These are phyloP conservation scores for Aphidoletes aphidimyza DNA, from an alignment of 2,888 invertebrate species.

Conservation along the genomic window DNA sequence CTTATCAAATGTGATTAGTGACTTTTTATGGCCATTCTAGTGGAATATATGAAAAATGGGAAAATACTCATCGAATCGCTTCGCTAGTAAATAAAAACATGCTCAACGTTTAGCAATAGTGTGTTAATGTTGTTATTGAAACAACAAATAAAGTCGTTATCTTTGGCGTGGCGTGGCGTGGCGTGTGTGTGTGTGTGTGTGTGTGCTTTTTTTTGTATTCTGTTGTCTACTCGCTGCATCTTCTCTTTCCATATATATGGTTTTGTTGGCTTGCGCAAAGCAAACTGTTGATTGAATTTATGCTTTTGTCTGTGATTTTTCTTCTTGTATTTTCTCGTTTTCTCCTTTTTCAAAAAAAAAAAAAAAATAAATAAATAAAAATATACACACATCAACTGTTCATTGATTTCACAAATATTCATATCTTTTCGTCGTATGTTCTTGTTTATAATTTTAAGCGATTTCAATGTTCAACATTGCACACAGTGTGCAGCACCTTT, in stretches of 20 bases:
- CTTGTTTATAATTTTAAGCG: background rate
- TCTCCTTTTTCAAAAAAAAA: background rate
- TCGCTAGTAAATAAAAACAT: background rate
- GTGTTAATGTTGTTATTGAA: conserved; percentile 26
- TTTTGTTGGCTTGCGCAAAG: background rate
- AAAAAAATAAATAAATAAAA: no score
- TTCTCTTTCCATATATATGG: background rate
- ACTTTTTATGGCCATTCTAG: background rate
- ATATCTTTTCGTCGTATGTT: background rate
- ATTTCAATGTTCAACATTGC: background rate
- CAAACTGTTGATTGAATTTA: conserved; percentile 48
- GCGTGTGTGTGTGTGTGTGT: no score
- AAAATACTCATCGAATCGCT: conserved; percentile 1
- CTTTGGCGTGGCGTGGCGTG: no score
- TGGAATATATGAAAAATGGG: conserved; percentile 24
- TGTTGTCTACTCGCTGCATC: no score
- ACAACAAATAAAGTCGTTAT: conserved; percentile 43
- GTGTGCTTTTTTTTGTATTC: background rate
- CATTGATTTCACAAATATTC: background rate
- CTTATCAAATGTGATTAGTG: conserved; percentile 23
- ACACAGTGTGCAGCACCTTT: background rate
- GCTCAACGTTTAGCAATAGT: conserved; percentile 46
- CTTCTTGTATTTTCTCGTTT: background rate
- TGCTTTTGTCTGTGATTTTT: background rate
- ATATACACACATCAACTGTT: background rate